Conservation (phyloP, 2,113 vertebrate species). For the Laterallus jamaicensis region DNA sequence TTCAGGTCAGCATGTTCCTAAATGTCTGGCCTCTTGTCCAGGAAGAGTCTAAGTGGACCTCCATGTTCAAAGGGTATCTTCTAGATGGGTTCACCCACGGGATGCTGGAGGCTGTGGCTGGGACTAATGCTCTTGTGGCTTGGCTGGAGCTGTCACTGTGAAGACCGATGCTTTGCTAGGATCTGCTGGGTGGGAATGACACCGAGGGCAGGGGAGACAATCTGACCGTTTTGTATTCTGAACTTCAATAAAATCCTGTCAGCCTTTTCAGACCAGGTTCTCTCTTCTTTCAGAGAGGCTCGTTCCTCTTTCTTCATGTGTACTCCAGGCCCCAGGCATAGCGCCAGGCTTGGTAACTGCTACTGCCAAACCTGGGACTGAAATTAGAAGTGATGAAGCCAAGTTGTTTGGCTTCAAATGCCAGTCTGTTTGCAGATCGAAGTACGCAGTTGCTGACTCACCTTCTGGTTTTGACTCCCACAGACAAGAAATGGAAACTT, state of each 20-base stretch:
- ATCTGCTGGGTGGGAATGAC: neutral
- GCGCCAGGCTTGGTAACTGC: neutral
- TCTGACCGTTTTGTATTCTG: conserved; percentile 39
- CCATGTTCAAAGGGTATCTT: neutral
- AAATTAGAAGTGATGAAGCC: neutral
- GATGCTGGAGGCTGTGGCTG: neutral
- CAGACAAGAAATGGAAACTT: neutral
- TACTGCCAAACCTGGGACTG: neutral
- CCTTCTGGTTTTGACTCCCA: neutral
- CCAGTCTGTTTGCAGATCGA: neutral
- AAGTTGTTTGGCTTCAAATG: neutral
- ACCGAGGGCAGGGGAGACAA: neutral
- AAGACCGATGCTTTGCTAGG: neutral
- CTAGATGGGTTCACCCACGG: neutral
- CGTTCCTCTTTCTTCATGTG: fast-evolving
- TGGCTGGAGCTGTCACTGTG: conserved; percentile 30
- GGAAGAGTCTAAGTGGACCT: neutral
- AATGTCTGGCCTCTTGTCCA: neutral
- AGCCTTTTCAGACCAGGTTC: neutral
- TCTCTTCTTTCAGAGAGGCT: neutral
- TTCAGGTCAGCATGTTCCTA: neutral
- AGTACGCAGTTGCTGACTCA: neutral
- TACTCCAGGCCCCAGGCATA: neutral
- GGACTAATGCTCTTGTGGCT: neutral
- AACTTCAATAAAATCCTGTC: conserved; percentile 55